Percentiles rank a stretch among this genome's conserved stretches.
These are phyloP conservation scores for Chydorus sphaericus DNA, from an alignment of 2,888 invertebrate species.

Conservation along the genomic window DNA sequence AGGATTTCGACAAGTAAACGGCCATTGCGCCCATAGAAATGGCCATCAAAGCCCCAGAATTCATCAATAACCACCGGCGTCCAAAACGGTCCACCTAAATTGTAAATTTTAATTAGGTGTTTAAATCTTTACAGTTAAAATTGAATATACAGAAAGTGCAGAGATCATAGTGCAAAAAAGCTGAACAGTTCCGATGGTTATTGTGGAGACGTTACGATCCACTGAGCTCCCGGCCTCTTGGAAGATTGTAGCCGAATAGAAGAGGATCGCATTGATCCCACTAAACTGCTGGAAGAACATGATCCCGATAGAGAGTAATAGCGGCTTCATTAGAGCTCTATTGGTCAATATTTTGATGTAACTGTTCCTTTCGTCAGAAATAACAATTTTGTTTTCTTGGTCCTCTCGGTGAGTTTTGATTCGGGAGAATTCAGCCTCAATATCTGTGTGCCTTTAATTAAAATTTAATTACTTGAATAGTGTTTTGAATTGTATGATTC, in stretches of 20 bases:
- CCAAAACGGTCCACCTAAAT: constrained; percentile 59
- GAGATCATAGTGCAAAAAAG: constrained; percentile 9
- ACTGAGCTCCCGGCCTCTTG: constrained; percentile 14
- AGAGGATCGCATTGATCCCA: constrained; percentile 17
- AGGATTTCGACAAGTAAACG: too few species aligned
- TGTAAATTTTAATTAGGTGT: too few species aligned
- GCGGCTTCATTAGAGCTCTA: constrained; percentile 12
- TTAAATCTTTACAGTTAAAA: not conserved
- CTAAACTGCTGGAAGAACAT: constrained; percentile 18
- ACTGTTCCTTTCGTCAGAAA: too few species aligned
- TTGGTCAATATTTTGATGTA: constrained; percentile 42
- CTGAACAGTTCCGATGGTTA: constrained; percentile 14
- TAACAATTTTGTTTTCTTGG: too few species aligned
- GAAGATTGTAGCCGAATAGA: constrained; percentile 18
- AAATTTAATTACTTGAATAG: too few species aligned
- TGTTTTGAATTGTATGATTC: too few species aligned
- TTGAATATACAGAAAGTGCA: constrained; percentile 32
- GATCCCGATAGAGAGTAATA: constrained; percentile 15
- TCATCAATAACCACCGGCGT: constrained; percentile 69
- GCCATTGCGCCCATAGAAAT: constrained; percentile 54
- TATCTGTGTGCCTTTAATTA: constrained; percentile 40
- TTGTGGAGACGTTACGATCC: constrained; percentile 15
- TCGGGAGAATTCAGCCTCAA: constrained; percentile 59
- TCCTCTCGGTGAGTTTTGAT: constrained; percentile 41
- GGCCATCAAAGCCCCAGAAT: constrained; percentile 65